These are phyloP conservation scores for Leptopilina drosophilae DNA, from an alignment of 2,888 invertebrate genomes.

Conservation along the genomic window DNA sequence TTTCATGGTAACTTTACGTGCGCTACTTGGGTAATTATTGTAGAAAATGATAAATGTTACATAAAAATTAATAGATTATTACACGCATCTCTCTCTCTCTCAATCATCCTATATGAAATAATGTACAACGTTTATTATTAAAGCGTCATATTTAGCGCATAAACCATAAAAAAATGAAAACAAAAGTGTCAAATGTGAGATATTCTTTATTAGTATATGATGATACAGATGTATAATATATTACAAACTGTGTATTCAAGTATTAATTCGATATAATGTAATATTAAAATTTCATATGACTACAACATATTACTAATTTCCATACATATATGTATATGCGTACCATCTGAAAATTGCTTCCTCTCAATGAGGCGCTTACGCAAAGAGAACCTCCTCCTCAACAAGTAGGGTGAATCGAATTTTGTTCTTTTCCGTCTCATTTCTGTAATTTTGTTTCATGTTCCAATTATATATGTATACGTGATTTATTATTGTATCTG, in stretches of 20 bases:
- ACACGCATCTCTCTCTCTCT: too few relatives aligned
- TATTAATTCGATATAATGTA: neutral
- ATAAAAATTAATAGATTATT: too few relatives aligned
- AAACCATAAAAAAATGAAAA: too few relatives aligned
- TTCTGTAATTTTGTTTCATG: constrained; percentile 65
- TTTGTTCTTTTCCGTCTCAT: constrained; percentile 74
- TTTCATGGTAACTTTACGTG: too few relatives aligned
- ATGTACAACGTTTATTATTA: too few relatives aligned
- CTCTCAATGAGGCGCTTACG: constrained; percentile 71
- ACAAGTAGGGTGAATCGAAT: constrained; percentile 69
- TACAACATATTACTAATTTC: constrained; percentile 41
- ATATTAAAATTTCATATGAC: constrained; percentile 43
- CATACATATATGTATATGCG: constrained; percentile 56
- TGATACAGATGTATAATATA: neutral
- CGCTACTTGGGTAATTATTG: too few relatives aligned
- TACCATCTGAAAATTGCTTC: constrained; percentile 73
- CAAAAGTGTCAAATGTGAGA: too few relatives aligned
- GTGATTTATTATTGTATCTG: too few relatives aligned
- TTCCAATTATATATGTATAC: neutral
- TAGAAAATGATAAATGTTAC: too few relatives aligned
- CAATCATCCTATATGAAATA: too few relatives aligned
- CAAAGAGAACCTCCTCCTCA: constrained; percentile 70
- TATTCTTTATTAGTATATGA: neutral
- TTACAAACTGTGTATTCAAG: too few relatives aligned
- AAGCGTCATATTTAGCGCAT: too few relatives aligned